Evolutionary conservation across 2,113 vertebrate genomes (phyloP), one percentile per base, ranked within the genome.

Genomic region (Anseranas semipalmata): DNA sequence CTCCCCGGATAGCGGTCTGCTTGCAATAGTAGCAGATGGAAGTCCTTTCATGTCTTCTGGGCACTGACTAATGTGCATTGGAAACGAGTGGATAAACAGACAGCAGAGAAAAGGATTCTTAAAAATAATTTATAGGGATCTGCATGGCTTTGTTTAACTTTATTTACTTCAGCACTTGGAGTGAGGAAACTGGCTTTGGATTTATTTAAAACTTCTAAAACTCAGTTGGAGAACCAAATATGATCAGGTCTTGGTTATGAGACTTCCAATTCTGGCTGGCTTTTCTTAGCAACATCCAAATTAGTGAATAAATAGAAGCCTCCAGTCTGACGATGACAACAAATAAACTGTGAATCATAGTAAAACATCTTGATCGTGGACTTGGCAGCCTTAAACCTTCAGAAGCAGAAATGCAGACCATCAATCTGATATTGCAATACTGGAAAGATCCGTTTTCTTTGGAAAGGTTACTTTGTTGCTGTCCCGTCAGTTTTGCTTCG

Each of bases 221-320:
- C 65, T 79, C 63, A 9, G 14, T 63, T 89, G 63, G 78, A 94
- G 35, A 92, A 71, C 74, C 62, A 91, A 95, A 90, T 94, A 68
- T n/a, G 60, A 95, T 74, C 71, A 43, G 10, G 25, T 83, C 35
- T 83, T 78, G 4, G 10, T 86, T 89, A 65, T 1, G 5, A 90
- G 70, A 65, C 72, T 75, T 87, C 39, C 5, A 52, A 24, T 88
- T 71, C 56, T 88, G 80, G 37, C 74, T 76, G 65, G 22, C 53
- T 94, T 95, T 87, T 89, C 80, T 62, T 93, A 90, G 41, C 35
- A 71, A 39, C 67, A 48, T 82, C 65, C n/a, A 82, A 93, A 85
- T 67, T 72, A 86, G 39, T 59, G 83, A 89, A 90, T 84, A 95
- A 96, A 89, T 89, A 95, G 94, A 93, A 83, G 19, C n/a, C n/a